Conservation (phyloP, 1,140 invertebrate species). For the Diachasmimorpha longicaudata region DNA sequence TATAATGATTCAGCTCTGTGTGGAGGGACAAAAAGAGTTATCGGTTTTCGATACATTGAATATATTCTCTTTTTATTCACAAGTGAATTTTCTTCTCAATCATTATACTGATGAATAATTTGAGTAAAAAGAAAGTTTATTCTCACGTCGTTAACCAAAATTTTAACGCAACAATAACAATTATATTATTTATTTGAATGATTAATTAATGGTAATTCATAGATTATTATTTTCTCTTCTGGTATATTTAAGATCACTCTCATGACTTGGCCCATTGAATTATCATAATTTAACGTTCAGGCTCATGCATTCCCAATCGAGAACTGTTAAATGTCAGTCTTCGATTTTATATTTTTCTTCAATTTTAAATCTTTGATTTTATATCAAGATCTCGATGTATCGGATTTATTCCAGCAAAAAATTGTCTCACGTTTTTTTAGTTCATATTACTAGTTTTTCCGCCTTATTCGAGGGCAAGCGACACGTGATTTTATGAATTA, state of each 20-base stretch:
- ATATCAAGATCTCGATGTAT: too few relatives aligned
- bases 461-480: too few relatives aligned
- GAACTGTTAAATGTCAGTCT: slow-evolving; percentile 1
- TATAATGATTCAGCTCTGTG: too few relatives aligned
- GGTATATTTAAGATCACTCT: neutral
- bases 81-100: neutral
- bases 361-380: neutral
- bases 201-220: neutral
- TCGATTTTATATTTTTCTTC: neutral
- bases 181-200: slow-evolving; percentile 9
- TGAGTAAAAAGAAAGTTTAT: neutral
- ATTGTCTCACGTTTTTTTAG: too few relatives aligned
- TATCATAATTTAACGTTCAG: neutral
- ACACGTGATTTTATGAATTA: slow-evolving; percentile 10
- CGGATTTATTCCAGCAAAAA: too few relatives aligned
- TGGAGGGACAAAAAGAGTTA: too few relatives aligned
- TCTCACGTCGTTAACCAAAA: neutral
- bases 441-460: too few relatives aligned
- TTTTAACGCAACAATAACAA: slow-evolving; percentile 10
- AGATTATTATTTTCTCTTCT: neutral
- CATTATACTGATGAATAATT: neutral
- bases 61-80: neutral
- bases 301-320: slow-evolving; percentile 26
- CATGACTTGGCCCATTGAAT: neutral
- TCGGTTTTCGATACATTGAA: neutral